Conservation (phyloP, 1,140 invertebrate genomes). For the Zelostemma sp. region DNA sequence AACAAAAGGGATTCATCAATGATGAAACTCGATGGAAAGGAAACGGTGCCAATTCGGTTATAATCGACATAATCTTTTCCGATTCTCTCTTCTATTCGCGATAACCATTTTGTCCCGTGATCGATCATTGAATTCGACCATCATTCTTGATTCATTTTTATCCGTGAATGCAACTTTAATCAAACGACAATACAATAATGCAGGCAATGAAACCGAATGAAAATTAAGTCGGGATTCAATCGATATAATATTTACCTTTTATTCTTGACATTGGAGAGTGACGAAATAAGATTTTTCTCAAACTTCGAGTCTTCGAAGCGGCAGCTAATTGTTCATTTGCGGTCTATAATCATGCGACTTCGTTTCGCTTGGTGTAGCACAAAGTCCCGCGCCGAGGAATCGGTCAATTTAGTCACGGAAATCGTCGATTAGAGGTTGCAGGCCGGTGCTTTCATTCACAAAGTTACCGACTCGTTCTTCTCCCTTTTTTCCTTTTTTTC, state of each 20-base stretch:
- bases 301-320: background rate
- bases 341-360: background rate
- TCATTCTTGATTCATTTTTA: too few relatives aligned
- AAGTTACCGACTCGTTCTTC: slow-evolving; percentile 6
- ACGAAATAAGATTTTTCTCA: too few relatives aligned
- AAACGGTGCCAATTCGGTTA: slow-evolving; percentile 16
- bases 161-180: too few relatives aligned
- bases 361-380: background rate
- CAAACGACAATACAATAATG: too few relatives aligned
- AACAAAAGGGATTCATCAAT: slow-evolving; percentile 22
- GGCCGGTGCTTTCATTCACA: slow-evolving; percentile 53
- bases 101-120: slow-evolving; percentile 3
- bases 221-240: too few relatives aligned
- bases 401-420: slow-evolving; percentile 58
- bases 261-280: too few relatives aligned
- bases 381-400: slow-evolving; percentile 11
- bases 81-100: background rate
- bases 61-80: slow-evolving; percentile 26
- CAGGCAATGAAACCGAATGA: too few relatives aligned
- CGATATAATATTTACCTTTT: too few relatives aligned
- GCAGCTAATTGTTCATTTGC: background rate
- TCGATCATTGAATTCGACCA: background rate
- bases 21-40: slow-evolving; percentile 18
- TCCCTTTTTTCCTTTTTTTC: slow-evolving; percentile 5
- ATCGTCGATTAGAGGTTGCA: slow-evolving; percentile 57